Base-by-base conservation (phyloP, 2,888 invertebrate species). In the Iphiclides podalirius region DNA sequence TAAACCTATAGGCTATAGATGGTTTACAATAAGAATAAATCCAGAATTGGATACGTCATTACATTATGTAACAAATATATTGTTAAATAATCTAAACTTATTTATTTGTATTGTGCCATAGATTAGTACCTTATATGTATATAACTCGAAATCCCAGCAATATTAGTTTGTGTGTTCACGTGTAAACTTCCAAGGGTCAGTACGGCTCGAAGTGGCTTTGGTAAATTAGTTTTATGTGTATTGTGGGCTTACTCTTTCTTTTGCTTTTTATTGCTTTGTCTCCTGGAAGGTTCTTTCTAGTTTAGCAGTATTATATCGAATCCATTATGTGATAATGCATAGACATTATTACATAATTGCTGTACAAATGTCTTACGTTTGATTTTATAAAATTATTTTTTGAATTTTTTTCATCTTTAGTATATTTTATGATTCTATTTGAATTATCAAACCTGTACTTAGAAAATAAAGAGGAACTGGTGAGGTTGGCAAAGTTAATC, bases 151-250 rank as follows among this genome's bases (percentile, higher is more conserved):
- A 47, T 54, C 45, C 12, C 38, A 50, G 47, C 47, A 40, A 54
- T 57, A 58, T 55, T 60, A 59, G 61, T 63, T 67, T 66, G 64
- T 66, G 20, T 44, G 38, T 70, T 70, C 70, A 70, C 66, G 70
- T 66, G 71, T 74, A 67, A 69, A 70, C 68, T 70, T 70, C 63
- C 67, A 66, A 74, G 70, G 84, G 83, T 79, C 80, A 75, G 69
- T 65, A 66, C 66, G 79, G 79, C 73, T 79, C 75, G 75, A 71
- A 76, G 75, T 73, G 72, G 87, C 79, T 87, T 86, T 83, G 71
- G 70, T 75, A 86, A 87, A 87, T 86, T 86, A 86, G 86, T 86
- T 86, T 87, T 79, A 83, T 83, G 78, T 87, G 87, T 87, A 83
- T 78, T 77, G 80, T 67, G 73, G 78, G 78, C 70, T 80, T 75